Evolutionary conservation across 2,797 vertebrate species (phyloP).

Genomic region (Eremophila alpestris): DNA sequence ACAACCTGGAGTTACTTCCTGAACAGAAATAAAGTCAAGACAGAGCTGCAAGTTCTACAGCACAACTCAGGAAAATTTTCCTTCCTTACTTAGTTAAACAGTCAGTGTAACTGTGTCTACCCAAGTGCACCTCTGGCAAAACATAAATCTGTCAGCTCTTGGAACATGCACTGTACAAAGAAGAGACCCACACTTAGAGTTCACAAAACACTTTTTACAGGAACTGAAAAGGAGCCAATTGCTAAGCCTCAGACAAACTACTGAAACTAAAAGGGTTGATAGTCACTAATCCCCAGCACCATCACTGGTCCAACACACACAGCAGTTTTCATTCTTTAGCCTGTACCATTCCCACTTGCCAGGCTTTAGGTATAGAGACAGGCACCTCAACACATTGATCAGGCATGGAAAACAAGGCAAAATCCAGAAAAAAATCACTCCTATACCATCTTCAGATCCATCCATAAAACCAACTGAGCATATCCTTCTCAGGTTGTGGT

Average conservation of each 20-base stretch:
- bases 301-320: accelerated
- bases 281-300: not conserved
- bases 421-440: not conserved
- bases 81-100: not conserved
- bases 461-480: not conserved
- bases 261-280: not conserved
- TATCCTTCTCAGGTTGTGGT: not conserved
- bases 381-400: not conserved
- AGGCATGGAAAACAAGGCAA: not conserved
- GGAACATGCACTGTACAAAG: not conserved
- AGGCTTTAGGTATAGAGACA: not conserved
- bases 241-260: not conserved
- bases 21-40: not conserved
- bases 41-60: not conserved
- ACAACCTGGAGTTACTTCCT: slow-evolving; percentile 13
- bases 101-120: not conserved
- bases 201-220: not conserved
- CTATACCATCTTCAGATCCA: not conserved
- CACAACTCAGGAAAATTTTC: not conserved
- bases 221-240: not conserved
- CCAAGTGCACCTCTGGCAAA: not conserved
- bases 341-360: not conserved
- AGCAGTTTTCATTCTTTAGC: not conserved
- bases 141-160: not conserved
- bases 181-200: not conserved